A percentile compares a stretch with the other conserved stretches of the same genome.
Evolutionary conservation across 2,888 invertebrate species (phyloP).

Genomic region (Antheraea yamamai): DNA sequence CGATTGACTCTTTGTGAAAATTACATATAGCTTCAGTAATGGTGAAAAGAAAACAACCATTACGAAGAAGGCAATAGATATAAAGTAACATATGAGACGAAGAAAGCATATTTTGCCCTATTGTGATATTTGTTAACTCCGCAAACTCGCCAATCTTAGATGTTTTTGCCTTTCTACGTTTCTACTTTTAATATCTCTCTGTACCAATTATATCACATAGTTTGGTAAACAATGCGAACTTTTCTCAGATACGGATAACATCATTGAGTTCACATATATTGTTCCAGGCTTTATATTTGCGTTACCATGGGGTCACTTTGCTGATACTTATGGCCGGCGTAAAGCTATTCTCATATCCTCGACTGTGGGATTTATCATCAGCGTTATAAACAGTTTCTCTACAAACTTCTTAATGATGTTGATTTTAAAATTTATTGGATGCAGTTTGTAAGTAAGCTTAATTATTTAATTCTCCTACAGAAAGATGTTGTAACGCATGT

Average conservation of each 20-base stretch:
- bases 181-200: neutral
- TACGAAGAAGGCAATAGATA: too few relatives aligned
- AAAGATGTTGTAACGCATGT: too few relatives aligned
- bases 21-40: neutral
- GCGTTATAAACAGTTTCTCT: constrained; percentile 76
- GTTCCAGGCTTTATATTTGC: constrained; percentile 44
- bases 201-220: neutral
- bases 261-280: neutral
- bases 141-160: too few relatives aligned
- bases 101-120: too few relatives aligned
- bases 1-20: neutral
- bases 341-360: constrained; percentile 67
- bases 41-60: neutral
- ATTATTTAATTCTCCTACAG: neutral
- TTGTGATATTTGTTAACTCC: too few relatives aligned
- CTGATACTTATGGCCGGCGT: constrained; percentile 86
- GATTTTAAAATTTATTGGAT: constrained; percentile 82
- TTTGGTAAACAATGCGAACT: too few relatives aligned
- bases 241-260: neutral
- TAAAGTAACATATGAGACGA: too few relatives aligned
- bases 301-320: constrained; percentile 84
- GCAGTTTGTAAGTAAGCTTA: constrained; percentile 67
- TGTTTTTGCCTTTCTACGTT: too few relatives aligned
- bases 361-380: constrained; percentile 67
- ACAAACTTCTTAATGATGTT: constrained; percentile 76